A percentile compares a stretch with the other conserved stretches of the same genome.
These are phyloP conservation scores for Xanthorhoe spadicearia DNA, from an alignment of 2,888 invertebrate species.

Conservation along the genomic window DNA sequence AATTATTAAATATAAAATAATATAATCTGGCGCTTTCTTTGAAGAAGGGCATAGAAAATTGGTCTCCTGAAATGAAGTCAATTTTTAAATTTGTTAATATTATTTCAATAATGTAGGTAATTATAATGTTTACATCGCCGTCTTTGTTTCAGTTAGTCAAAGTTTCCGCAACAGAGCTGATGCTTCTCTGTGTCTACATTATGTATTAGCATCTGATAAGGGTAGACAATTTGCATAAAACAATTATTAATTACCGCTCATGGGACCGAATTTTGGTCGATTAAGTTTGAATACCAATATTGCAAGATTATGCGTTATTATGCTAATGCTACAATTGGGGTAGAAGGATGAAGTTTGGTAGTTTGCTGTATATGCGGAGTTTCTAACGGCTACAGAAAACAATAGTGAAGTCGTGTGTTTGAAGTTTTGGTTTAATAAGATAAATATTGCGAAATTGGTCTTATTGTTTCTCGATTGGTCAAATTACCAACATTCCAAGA, in stretches of 20 bases:
- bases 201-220: constrained; percentile 33
- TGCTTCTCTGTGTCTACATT: constrained; percentile 2
- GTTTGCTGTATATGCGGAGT: not conserved
- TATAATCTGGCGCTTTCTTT: no score
- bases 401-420: not conserved
- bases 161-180: not conserved
- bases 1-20: no score
- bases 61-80: no score
- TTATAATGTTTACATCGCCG: not conserved
- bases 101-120: no score
- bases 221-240: constrained; percentile 66
- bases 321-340: constrained; percentile 23
- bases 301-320: constrained; percentile 40
- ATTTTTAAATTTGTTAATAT: no score
- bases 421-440: no score
- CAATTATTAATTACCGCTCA: constrained; percentile 68
- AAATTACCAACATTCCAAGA: no score
- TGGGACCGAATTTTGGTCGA: constrained; percentile 46
- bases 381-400: not conserved
- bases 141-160: not conserved
- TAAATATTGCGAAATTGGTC: no score
- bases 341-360: constrained; percentile 7
- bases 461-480: no score
- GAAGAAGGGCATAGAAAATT: no score
- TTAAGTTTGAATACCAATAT: constrained; percentile 52